Conservation (phyloP, 2,888 invertebrate species). For the Trachelus iudaicus region DNA sequence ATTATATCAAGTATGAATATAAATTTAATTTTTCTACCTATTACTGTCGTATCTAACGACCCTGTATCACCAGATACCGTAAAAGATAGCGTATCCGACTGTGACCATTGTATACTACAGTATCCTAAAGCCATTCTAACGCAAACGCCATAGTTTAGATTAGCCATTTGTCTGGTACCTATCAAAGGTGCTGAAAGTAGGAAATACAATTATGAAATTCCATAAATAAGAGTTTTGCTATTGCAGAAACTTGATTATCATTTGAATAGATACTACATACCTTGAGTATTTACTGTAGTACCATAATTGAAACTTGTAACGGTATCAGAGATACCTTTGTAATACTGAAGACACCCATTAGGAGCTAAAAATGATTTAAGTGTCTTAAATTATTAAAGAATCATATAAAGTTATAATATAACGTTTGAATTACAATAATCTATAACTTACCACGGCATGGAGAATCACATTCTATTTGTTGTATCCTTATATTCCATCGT, state of each 20-base stretch:
- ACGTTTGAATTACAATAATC: not conserved
- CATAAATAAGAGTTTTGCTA: not conserved
- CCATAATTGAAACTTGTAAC: conserved; percentile 84
- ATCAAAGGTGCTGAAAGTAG: conserved; percentile 44
- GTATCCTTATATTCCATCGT: conserved; percentile 80
- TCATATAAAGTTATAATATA: not conserved
- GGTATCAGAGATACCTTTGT: conserved; percentile 72
- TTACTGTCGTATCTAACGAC: conserved; percentile 71
- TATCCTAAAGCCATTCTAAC: conserved; percentile 78
- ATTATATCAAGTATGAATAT: not conserved
- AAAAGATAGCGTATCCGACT: conserved; percentile 73
- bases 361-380: conserved; percentile 70
- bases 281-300: conserved; percentile 70
- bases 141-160: conserved; percentile 82
- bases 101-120: conserved; percentile 78
- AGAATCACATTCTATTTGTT: conserved; percentile 80
- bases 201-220: not conserved
- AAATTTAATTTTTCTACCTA: conserved; percentile 56
- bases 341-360: conserved; percentile 82
- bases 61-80: conserved; percentile 78
- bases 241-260: conserved; percentile 27
- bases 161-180: conserved; percentile 79
- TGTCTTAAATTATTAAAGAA: not conserved
- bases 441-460: conserved; percentile 71
- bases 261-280: conserved; percentile 56